A percentile compares a stretch with the other conserved stretches of the same genome.
These are phyloP conservation scores for Sardina pilchardus DNA, from an alignment of 2,113 vertebrate species.

Conservation along the genomic window DNA sequence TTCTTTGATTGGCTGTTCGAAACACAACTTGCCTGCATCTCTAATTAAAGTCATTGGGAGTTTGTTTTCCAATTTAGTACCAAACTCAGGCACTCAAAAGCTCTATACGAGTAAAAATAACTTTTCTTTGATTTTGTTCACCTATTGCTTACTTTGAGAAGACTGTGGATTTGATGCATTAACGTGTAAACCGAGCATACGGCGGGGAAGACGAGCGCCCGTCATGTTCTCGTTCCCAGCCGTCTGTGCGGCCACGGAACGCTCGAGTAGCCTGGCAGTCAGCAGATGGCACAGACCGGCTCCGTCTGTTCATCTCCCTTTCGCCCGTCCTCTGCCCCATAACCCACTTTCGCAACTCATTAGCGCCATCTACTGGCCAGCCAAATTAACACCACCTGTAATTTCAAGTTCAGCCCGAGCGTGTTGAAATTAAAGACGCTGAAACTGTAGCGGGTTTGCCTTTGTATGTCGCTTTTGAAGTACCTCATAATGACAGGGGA, in stretches of 20 bases:
- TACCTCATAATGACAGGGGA: neutral
- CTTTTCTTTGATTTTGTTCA: neutral
- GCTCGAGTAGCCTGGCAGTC: conserved; percentile 16
- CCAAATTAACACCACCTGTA: neutral
- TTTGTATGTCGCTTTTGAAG: conserved; percentile 5
- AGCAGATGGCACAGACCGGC: conserved; percentile 9
- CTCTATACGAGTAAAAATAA: neutral
- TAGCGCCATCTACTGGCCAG: neutral
- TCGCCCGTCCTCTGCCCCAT: neutral
- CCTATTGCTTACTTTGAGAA: neutral
- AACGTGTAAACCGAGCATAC: neutral
- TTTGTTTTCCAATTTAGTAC: neutral
- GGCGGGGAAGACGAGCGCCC: neutral
- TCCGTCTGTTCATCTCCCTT: conserved; percentile 3
- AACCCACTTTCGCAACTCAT: neutral
- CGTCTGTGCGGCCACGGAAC: neutral
- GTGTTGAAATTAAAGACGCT: neutral
- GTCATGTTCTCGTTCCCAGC: neutral
- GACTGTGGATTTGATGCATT: neutral
- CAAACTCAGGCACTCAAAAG: neutral
- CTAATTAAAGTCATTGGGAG: neutral
- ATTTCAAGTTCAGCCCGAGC: neutral
- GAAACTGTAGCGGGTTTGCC: neutral
- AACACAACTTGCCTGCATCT: neutral
- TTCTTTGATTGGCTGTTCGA: neutral